A percentile compares a stretch with the other conserved stretches of the same genome.
phyloP scores from a whole-genome alignment of 1,140 invertebrate species.

The Hyles vespertilio region DNA sequence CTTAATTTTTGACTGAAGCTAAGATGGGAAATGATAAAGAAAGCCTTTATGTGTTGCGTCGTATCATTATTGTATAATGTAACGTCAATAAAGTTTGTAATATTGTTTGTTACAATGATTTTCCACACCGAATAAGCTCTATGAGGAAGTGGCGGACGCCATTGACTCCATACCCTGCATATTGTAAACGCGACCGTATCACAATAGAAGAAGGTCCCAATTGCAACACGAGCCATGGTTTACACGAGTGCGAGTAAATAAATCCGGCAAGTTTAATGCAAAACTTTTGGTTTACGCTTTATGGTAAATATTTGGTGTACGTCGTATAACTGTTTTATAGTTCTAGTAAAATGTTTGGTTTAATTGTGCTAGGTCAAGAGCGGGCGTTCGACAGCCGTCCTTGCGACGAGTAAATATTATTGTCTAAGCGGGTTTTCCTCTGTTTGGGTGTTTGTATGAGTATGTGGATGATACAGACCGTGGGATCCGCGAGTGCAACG shows the following conservation, averaged over 20 bases:
- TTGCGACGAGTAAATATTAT: constrained; percentile 74
- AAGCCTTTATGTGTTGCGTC: no score
- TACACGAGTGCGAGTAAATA: constrained; percentile 61
- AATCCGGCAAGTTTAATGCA: constrained; percentile 71
- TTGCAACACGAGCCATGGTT: constrained; percentile 28
- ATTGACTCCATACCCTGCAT: constrained; percentile 13
- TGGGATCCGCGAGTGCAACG: constrained; percentile 35
- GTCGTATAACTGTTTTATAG: constrained; percentile 73
- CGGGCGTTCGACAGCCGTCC: constrained; percentile 71
- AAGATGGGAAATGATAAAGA: no score
- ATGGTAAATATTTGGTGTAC: constrained; percentile 74
- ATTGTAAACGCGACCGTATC: constrained; percentile 22
- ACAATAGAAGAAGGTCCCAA: constrained; percentile 23
- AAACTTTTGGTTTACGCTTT: constrained; percentile 75
- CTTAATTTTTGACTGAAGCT: no score
- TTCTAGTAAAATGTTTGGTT: constrained; percentile 74
- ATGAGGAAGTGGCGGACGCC: constrained; percentile 32
- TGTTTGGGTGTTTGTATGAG: constrained; percentile 58
- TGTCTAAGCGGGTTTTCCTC: constrained; percentile 71
- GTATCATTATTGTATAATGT: not conserved
- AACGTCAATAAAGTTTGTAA: not conserved
- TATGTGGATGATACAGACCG: constrained; percentile 49
- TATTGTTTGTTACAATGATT: constrained; percentile 34
- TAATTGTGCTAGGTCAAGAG: constrained; percentile 74
- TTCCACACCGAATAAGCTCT: constrained; percentile 35